Conservation (phyloP, 2,888 invertebrate genomes). For the Acleris sparsana region DNA sequence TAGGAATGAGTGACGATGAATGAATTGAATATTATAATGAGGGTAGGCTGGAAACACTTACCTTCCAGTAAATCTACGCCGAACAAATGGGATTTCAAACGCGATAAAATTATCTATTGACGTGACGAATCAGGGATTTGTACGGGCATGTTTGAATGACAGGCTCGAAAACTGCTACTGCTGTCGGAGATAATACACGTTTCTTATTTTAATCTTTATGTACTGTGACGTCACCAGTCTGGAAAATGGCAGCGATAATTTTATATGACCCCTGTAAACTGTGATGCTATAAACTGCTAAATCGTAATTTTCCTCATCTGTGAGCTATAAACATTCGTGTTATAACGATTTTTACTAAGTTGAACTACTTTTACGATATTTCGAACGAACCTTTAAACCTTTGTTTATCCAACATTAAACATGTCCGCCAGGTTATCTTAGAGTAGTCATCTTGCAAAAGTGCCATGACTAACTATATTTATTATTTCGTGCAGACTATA, state of each 20-base stretch:
- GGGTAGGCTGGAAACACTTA: slow-evolving; percentile 24
- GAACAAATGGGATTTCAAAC: slow-evolving; percentile 25
- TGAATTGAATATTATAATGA: slow-evolving; percentile 43
- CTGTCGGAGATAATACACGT: slow-evolving; percentile 11
- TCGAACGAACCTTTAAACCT: too few species aligned
- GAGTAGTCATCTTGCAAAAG: too few species aligned
- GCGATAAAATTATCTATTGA: slow-evolving; percentile 25
- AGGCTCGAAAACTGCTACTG: background rate
- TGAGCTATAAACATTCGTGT: slow-evolving; percentile 19
- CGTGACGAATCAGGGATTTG: slow-evolving; percentile 23
- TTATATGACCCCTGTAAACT: slow-evolving; percentile 35
- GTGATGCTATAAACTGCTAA: slow-evolving; percentile 25
- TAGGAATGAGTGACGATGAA: slow-evolving; percentile 57
- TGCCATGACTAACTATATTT: too few species aligned
- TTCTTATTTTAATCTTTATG: slow-evolving; percentile 25
- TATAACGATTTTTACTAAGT: slow-evolving; percentile 18
- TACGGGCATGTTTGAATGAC: slow-evolving; percentile 1
- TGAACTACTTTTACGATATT: slow-evolving; percentile 14
- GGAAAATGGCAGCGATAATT: slow-evolving; percentile 32
- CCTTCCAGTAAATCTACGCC: slow-evolving; percentile 15
- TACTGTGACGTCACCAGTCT: slow-evolving; percentile 28
- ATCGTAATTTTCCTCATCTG: slow-evolving; percentile 31
- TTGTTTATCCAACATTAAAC: too few species aligned
- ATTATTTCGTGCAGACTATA: too few species aligned
- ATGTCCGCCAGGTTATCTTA: too few species aligned